Evolutionary conservation across 2,113 vertebrate species (phyloP), one percentile per base, ranked within the genome.

Genomic region (Myrmecophaga tridactyla): DNA sequence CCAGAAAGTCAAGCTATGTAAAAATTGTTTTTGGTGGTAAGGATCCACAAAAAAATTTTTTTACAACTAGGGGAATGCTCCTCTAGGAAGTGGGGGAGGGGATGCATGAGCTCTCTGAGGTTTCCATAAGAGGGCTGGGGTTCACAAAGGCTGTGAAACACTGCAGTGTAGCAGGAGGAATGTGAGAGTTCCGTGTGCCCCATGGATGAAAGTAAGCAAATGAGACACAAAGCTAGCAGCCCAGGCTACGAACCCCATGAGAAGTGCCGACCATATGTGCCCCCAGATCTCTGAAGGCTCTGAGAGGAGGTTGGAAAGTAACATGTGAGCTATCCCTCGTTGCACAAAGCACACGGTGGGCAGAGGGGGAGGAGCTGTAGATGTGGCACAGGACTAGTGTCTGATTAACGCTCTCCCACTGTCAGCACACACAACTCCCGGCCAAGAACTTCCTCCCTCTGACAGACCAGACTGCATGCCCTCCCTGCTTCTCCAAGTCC

Each of bases 1-100:
- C 89, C 65, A 70, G 46, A 58, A 93, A 81, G 11, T 60, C 62
- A 82, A 83, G 36, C 69, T 90, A 92, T 81, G 73, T n/a, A 65
- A 94, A n/a, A 93, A 34, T 90, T 25, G 76, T 84, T 77, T n/a
- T 43, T 94, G 72, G 39, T 56, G 63, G 29, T 72, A 62, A 41
- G 41, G 8, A 34, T 89, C 31, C 29, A 23, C 15, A 63, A 15
- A 12, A 36, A 15, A 48, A n/a, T n/a, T 63, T 46, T 92, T 82
- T 86, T 76, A 72, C 23, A 72, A 56, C 34, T 87, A 25, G 34
- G 46, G 51, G 21, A 48, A 70, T 69, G 86, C 20, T 93, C 12
- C 15, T 7, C 21, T 88, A 51, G 46, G 53, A 60, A 29, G 27
- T 60, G 3, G 12, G 27, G 7, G 27, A 85, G 48, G 4, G n/a